Evolutionary conservation across 2,113 vertebrate genomes (phyloP).

Genomic region (Butastur rufipennis): DNA sequence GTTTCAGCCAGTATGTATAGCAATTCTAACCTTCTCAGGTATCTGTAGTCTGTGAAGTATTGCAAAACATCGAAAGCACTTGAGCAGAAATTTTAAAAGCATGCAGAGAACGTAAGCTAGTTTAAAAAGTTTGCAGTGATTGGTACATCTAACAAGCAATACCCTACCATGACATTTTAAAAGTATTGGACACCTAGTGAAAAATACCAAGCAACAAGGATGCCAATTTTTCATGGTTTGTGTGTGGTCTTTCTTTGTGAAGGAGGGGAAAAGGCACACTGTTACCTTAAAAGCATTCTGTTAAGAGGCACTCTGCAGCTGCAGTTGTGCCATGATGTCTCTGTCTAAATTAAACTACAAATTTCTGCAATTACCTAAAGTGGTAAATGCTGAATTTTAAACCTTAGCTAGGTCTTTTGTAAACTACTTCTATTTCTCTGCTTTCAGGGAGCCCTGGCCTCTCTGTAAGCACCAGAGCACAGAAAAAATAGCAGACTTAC

Average conservation of each 20-base stretch:
- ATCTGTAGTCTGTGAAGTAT: background rate
- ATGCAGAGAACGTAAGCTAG: background rate
- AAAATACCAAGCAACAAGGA: background rate
- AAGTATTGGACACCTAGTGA: background rate
- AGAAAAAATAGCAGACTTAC: background rate
- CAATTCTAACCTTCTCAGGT: background rate
- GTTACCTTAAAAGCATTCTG: background rate
- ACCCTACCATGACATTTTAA: background rate
- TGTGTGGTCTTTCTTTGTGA: background rate
- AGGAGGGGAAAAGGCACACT: background rate
- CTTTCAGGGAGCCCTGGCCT: background rate
- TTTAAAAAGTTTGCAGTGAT: background rate
- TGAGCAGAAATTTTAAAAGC: background rate
- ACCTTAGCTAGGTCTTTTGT: background rate
- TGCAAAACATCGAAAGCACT: constrained; percentile 9
- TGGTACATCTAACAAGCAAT: background rate
- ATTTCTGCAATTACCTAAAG: background rate
- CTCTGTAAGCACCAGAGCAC: background rate
- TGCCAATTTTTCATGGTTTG: background rate
- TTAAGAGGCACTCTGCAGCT: background rate
- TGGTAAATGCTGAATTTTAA: background rate
- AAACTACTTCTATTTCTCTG: background rate
- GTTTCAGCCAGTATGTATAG: background rate
- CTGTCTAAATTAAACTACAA: background rate
- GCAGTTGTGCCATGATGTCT: background rate